Percentiles rank a stretch among this genome's conserved stretches.
phyloP scores from a whole-genome alignment of 2,888 invertebrate species.

The Pilophorus perplexus region DNA sequence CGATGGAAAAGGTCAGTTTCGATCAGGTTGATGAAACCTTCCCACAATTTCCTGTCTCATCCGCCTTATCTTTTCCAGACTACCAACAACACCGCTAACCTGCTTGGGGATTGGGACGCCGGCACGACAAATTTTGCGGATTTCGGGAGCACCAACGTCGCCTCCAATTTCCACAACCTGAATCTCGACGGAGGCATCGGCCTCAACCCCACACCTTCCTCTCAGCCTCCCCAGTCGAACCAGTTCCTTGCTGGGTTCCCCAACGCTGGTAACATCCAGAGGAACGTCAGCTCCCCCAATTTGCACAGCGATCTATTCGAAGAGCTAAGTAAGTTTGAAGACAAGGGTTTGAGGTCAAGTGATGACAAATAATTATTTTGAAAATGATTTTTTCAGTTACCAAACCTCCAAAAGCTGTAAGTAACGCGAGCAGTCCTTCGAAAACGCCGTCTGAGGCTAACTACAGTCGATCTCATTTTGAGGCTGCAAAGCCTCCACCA shows the following conservation, averaged over 20 bases:
- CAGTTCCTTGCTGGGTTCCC: conserved; percentile 16
- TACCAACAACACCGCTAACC: conserved; percentile 37
- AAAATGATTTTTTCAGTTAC: conserved; percentile 35
- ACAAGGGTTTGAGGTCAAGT: too few relatives aligned
- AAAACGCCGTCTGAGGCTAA: conserved; percentile 54
- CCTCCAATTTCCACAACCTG: conserved; percentile 38
- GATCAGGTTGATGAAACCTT: too few relatives aligned
- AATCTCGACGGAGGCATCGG: conserved; percentile 24
- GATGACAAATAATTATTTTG: too few relatives aligned
- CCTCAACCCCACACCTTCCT: conserved; percentile 4
- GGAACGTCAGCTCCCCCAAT: conserved; percentile 57
- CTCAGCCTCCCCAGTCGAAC: conserved; percentile 11
- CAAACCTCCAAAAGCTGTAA: conserved; percentile 43
- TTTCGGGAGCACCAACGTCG: conserved; percentile 21
- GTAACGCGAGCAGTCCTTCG: conserved; percentile 52
- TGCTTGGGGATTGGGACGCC: conserved; percentile 45
- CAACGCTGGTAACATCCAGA: conserved; percentile 50
- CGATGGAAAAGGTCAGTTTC: too few relatives aligned
- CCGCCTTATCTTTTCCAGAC: conserved; percentile 2
- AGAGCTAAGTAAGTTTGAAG: conserved; percentile 63
- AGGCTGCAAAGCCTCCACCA: conserved; percentile 54
- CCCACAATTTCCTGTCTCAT: too few relatives aligned
- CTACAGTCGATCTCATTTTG: conserved; percentile 70
- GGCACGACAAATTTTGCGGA: conserved; percentile 21
- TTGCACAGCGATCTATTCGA: conserved; percentile 70